These are phyloP conservation scores for Drosophila vallismaia DNA, from an alignment of 2,888 invertebrate species.

Conservation along the genomic window DNA sequence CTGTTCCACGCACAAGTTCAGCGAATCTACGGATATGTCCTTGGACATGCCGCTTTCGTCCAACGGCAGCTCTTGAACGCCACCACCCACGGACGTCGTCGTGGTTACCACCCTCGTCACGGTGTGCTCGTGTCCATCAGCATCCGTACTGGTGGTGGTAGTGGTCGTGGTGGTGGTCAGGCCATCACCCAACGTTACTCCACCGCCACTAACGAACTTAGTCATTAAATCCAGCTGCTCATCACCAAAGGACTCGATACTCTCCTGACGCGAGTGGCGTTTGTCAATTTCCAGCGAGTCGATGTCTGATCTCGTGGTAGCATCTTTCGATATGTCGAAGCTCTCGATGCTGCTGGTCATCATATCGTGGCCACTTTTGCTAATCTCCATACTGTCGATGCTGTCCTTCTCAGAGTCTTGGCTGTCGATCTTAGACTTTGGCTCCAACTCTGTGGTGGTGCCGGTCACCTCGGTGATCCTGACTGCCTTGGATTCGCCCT, in stretches of 20 bases:
- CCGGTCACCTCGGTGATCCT: conserved; percentile 87
- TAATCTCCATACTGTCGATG: conserved; percentile 88
- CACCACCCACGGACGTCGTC: conserved; percentile 62
- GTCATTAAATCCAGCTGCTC: conserved; percentile 76
- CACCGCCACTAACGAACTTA: conserved; percentile 63
- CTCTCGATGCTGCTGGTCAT: conserved; percentile 86
- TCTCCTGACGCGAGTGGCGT: conserved; percentile 81
- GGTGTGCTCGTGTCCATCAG: conserved; percentile 76
- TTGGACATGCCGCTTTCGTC: conserved; percentile 73
- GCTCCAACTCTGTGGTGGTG: conserved; percentile 87
- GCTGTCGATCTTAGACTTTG: conserved; percentile 72
- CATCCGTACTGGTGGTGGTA: conserved; percentile 80
- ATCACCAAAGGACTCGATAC: conserved; percentile 82
- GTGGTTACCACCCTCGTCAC: conserved; percentile 70
- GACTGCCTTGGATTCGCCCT: conserved; percentile 84
- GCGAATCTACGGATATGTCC: conserved; percentile 82
- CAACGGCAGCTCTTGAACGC: conserved; percentile 57
- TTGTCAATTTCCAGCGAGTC: conserved; percentile 82
- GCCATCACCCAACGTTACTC: conserved; percentile 69
- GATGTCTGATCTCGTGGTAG: conserved; percentile 81
- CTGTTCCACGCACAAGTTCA: conserved; percentile 87
- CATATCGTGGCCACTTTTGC: conserved; percentile 85
- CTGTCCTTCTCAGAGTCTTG: conserved; percentile 86
- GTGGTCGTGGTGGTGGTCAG: conserved; percentile 78
- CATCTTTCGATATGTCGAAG: conserved; percentile 84